A percentile compares a stretch with the other conserved stretches of the same genome.
These are phyloP conservation scores for Hoplodrina ambigua DNA, from an alignment of 2,888 invertebrate species.

Conservation along the genomic window DNA sequence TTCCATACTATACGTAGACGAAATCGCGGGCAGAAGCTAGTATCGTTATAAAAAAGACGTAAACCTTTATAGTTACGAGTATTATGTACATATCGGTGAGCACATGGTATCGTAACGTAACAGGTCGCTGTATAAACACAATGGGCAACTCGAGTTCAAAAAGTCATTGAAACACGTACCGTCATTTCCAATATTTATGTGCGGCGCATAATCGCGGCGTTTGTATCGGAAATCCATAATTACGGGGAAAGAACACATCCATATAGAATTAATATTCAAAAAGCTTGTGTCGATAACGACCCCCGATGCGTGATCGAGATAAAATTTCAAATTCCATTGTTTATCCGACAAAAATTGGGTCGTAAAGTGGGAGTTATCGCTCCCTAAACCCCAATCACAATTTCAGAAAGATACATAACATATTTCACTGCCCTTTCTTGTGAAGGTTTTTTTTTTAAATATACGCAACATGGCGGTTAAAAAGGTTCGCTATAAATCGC, in stretches of 20 bases:
- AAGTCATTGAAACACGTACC: slow-evolving; percentile 51
- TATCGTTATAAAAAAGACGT: slow-evolving; percentile 23
- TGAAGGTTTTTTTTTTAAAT: slow-evolving; percentile 69
- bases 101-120: slow-evolving; percentile 37
- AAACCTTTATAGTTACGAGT: slow-evolving; percentile 27
- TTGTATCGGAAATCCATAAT: slow-evolving; percentile 64
- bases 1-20: no score
- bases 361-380: slow-evolving; percentile 86
- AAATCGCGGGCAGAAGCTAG: neutral
- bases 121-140: slow-evolving; percentile 39
- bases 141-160: slow-evolving; percentile 37
- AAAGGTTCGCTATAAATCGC: slow-evolving; percentile 82
- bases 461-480: slow-evolving; percentile 75
- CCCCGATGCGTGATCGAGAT: slow-evolving; percentile 69
- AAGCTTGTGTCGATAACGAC: slow-evolving; percentile 71
- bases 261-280: slow-evolving; percentile 65
- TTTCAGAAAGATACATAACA: slow-evolving; percentile 83
- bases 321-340: slow-evolving; percentile 86
- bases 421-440: slow-evolving; percentile 77
- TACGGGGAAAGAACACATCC: slow-evolving; percentile 52
- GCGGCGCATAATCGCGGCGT: slow-evolving; percentile 42
- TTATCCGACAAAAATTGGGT: slow-evolving; percentile 86
- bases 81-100: slow-evolving; percentile 17
- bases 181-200: slow-evolving; percentile 48
- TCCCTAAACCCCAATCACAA: slow-evolving; percentile 87